These are phyloP conservation scores for Panagrolaimus sp. DNA, from an alignment of 1,140 invertebrate genomes.

Conservation along the genomic window DNA sequence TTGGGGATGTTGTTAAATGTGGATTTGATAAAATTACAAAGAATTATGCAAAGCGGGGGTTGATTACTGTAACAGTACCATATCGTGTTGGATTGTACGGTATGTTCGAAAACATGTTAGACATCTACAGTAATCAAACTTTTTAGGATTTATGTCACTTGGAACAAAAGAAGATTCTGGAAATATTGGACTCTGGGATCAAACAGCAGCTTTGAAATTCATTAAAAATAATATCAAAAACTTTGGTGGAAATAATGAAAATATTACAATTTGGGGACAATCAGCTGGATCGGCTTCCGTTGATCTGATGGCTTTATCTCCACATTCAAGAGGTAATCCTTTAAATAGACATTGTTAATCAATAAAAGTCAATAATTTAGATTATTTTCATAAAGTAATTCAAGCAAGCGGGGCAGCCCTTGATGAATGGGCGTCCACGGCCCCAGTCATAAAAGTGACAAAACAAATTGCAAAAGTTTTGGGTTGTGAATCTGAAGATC, in stretches of 20 bases:
- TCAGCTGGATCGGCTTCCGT: slow-evolving; percentile 77
- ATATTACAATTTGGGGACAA: slow-evolving; percentile 83
- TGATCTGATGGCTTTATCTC: not conserved
- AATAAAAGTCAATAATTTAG: not conserved
- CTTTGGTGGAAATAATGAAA: slow-evolving; percentile 86
- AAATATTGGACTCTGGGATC: slow-evolving; percentile 87
- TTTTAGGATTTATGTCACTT: slow-evolving; percentile 1
- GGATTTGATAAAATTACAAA: slow-evolving; percentile 33
- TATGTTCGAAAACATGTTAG: not conserved
- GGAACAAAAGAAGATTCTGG: slow-evolving; percentile 62
- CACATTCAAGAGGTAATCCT: not conserved
- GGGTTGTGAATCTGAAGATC: not conserved
- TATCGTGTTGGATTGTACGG: slow-evolving; percentile 40
- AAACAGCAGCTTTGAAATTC: slow-evolving; percentile 57
- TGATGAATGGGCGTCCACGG: not conserved
- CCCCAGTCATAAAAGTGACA: not conserved
- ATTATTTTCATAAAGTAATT: slow-evolving; percentile 3
- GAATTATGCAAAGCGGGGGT: slow-evolving; percentile 36
- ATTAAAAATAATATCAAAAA: slow-evolving; percentile 82
- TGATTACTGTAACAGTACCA: slow-evolving; percentile 47
- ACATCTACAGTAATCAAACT: not conserved
- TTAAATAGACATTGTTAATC: not conserved
- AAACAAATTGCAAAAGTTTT: not conserved
- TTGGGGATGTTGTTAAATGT: not conserved
- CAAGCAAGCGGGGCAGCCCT: not conserved